Conservation (phyloP, 1,140 invertebrate species). For the Choristoneura fumiferana region DNA sequence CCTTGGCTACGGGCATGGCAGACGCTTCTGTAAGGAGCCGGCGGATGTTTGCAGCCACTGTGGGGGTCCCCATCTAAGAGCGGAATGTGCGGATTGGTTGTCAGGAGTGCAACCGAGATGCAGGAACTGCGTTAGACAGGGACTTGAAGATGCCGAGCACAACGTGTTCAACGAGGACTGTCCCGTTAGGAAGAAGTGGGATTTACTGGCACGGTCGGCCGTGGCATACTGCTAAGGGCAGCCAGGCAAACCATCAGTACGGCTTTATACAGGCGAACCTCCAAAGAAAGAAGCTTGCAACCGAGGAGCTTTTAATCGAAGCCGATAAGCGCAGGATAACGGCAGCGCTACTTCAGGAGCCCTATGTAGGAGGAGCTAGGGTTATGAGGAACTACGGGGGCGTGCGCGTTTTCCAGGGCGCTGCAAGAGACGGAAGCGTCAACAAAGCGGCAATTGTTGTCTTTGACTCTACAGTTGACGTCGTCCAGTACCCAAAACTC, state of each 20-base stretch:
- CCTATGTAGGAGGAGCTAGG: constrained; percentile 8
- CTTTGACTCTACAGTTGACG: constrained; percentile 11
- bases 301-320: constrained; percentile 10
- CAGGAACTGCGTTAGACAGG: background rate
- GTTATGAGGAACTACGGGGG: constrained; percentile 2
- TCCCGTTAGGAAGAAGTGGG: background rate
- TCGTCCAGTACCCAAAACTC: constrained; percentile 13
- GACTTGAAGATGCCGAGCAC: background rate
- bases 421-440: background rate
- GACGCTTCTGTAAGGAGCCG: background rate
- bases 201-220: background rate
- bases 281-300: constrained; percentile 23
- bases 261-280: background rate
- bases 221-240: background rate
- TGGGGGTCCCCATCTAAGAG: background rate
- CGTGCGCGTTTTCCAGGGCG: constrained; percentile 18
- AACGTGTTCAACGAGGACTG: no score
- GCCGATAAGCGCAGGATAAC: background rate
- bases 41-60: constrained; percentile 5
- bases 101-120: background rate
- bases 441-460: constrained; percentile 25
- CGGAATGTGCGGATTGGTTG: background rate
- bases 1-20: background rate
- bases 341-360: constrained; percentile 21
- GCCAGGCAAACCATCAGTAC: background rate